Conservation (phyloP, 2,113 vertebrate genomes). For the Chelonoidis abingdonii region DNA sequence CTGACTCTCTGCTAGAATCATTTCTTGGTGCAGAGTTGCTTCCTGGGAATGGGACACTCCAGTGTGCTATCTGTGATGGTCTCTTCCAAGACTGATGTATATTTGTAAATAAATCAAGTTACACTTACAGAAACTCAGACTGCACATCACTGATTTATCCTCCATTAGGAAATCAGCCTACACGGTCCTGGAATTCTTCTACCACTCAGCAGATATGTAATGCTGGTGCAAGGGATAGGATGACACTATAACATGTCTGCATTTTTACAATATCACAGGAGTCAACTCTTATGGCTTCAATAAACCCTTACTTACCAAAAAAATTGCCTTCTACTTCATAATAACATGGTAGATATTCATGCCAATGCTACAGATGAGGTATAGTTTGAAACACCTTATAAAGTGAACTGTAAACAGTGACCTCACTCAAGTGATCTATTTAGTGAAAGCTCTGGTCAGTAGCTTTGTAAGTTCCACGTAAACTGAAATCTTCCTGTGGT, state of each 20-base stretch:
- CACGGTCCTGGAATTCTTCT: background rate
- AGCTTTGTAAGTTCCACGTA: background rate
- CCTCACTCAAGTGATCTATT: background rate
- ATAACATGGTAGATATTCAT: accelerated
- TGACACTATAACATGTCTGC: background rate
- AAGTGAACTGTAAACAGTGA: background rate
- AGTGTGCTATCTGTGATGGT: no score
- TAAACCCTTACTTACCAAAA: background rate
- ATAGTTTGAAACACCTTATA: background rate
- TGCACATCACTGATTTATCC: background rate
- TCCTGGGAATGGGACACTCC: no score
- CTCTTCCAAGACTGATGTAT: background rate
- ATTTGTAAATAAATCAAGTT: background rate
- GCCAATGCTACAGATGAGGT: accelerated
- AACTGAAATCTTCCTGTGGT: background rate
- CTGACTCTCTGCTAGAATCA: no score
- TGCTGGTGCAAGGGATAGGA: background rate
- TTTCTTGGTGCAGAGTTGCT: no score
- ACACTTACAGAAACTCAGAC: background rate
- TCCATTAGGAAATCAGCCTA: background rate
- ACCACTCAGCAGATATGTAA: background rate
- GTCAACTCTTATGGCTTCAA: background rate
- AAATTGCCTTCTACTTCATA: background rate
- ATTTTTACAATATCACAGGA: background rate
- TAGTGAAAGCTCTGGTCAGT: background rate